Conservation (phyloP, 2,797 vertebrate genomes). For the Nyctibius grandis region DNA sequence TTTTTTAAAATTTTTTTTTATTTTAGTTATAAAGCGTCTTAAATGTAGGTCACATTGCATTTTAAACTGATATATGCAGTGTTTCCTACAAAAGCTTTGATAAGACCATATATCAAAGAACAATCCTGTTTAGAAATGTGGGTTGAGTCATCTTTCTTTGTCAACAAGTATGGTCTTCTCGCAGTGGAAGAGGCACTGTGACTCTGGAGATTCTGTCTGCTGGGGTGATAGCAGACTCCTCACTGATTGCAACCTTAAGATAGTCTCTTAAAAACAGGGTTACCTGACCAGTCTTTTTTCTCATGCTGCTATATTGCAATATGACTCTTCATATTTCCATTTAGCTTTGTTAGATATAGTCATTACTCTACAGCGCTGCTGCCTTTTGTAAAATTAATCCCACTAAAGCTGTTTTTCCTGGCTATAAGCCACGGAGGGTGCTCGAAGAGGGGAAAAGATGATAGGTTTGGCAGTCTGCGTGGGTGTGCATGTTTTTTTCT, state of each 20-base stretch:
- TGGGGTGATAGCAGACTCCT: background rate
- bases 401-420: background rate
- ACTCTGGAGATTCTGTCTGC: background rate
- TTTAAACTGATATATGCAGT: background rate
- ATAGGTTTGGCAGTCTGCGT: accelerated
- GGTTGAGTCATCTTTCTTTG: background rate
- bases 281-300: background rate
- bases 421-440: background rate
- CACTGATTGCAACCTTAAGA: background rate
- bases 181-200: background rate
- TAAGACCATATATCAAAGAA: background rate
- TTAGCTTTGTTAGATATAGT: background rate
- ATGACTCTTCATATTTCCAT: background rate
- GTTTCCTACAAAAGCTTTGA: background rate
- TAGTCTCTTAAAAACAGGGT: background rate
- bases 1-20: too few relatives aligned
- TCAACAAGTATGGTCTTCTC: background rate
- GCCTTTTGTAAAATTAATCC: background rate
- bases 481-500: background rate
- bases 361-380: background rate
- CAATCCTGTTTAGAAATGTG: background rate
- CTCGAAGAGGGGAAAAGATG: background rate
- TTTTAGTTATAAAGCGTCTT: background rate
- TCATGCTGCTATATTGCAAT: background rate
- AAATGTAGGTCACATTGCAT: background rate